These are phyloP conservation scores for Capreolus pygargus DNA, from an alignment of 2,113 vertebrate genomes.

Conservation along the genomic window DNA sequence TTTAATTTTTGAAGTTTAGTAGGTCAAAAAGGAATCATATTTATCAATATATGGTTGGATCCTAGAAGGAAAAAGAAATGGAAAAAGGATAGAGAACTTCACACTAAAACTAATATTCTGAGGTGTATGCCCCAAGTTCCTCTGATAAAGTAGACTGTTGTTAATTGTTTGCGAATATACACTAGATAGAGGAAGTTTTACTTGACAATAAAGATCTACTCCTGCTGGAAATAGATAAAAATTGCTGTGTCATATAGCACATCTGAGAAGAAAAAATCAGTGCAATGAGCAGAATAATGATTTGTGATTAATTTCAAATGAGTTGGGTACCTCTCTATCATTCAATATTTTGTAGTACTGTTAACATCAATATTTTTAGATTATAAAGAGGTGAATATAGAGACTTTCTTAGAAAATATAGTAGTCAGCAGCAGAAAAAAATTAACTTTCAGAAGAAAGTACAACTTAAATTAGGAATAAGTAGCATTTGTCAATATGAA, in stretches of 20 bases:
- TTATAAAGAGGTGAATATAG: background rate
- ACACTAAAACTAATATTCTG: background rate
- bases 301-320: constrained; percentile 4
- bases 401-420: background rate
- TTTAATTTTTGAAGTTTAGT: background rate
- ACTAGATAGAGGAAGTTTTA: background rate
- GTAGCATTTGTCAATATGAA: background rate
- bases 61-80: background rate
- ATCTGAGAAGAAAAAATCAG: background rate
- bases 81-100: background rate
- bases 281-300: background rate
- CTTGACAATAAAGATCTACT: background rate
- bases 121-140: background rate
- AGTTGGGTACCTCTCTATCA: background rate
- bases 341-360: background rate
- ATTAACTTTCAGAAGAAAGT: background rate
- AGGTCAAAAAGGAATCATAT: background rate
- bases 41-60: background rate
- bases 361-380: background rate
- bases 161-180: background rate
- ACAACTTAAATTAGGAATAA: constrained; percentile 26
- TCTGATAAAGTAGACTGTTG: background rate
- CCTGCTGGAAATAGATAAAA: constrained; percentile 25
- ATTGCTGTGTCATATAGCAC: background rate
- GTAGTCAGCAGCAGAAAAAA: background rate